Conservation (phyloP, 2,888 invertebrate species). For the Macrosiphum euphorbiae region DNA sequence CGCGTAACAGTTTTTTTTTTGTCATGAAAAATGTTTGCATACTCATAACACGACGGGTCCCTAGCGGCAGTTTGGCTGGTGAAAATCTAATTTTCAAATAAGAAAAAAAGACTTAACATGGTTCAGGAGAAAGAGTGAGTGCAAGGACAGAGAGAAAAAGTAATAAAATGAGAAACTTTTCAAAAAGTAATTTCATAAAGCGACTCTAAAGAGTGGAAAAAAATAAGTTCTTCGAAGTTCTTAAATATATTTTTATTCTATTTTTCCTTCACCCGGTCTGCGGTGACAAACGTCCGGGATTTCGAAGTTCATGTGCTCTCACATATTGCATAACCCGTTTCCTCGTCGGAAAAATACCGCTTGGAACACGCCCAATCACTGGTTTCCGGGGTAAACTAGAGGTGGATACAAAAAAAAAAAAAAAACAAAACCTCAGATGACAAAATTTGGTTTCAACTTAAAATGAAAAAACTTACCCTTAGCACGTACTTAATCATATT, state of each 20-base stretch:
- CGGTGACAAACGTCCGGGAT: conserved; percentile 63
- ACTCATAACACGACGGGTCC: conserved; percentile 54
- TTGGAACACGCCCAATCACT: conserved; percentile 62
- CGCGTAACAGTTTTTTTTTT: conserved; percentile 32
- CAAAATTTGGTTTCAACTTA: conserved; percentile 62
- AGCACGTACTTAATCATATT: conserved; percentile 62
- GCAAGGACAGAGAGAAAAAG: conserved; percentile 39
- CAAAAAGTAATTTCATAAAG: conserved; percentile 65
- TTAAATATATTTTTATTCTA: conserved; percentile 65
- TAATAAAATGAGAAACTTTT: conserved; percentile 64
- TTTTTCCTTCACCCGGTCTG: conserved; percentile 43
- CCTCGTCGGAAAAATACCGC: conserved; percentile 39
- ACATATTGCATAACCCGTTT: conserved; percentile 62
- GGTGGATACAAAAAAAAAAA: background rate
- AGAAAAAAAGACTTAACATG: conserved; percentile 62
- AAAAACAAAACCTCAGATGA: conserved; percentile 43
- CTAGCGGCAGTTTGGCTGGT: conserved; percentile 59
- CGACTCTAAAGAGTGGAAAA: conserved; percentile 65
- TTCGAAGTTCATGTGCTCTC: conserved; percentile 59
- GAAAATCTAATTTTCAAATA: conserved; percentile 64
- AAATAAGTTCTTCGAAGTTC: conserved; percentile 63
- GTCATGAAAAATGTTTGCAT: conserved; percentile 57
- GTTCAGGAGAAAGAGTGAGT: background rate
- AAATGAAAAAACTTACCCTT: conserved; percentile 63
- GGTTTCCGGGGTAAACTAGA: conserved; percentile 17